These are phyloP conservation scores for Poecilia latipinna DNA, from an alignment of 2,113 vertebrate species.

Conservation along the genomic window DNA sequence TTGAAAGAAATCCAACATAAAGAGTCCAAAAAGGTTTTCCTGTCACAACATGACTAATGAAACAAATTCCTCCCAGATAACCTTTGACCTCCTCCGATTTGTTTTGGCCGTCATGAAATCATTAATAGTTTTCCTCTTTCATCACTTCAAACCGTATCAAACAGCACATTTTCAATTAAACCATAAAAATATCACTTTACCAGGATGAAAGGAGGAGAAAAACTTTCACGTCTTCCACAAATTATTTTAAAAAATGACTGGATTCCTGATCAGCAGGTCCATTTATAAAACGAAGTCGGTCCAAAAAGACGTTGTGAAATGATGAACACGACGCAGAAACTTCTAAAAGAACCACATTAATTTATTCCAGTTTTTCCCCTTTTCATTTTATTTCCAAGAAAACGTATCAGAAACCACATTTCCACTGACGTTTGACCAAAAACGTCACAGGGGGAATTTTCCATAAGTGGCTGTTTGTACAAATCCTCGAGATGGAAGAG, in stretches of 20 bases:
- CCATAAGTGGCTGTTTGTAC: not conserved
- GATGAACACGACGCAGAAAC: not conserved
- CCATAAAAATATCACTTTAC: not conserved
- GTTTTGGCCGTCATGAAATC: not conserved
- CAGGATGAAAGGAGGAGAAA: not conserved
- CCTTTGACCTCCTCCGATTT: not conserved
- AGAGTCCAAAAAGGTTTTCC: not conserved
- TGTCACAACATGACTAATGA: not conserved
- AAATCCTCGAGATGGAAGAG: not conserved
- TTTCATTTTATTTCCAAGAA: not conserved
- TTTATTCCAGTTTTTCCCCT: not conserved
- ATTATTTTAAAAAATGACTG: not conserved
- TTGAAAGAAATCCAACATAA: no score
- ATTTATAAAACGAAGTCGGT: not conserved
- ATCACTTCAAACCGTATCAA: not conserved
- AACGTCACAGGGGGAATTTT: not conserved
- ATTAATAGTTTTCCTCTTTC: not conserved
- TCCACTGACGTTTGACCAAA: not conserved
- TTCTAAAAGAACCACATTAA: not conserved
- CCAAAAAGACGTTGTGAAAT: not conserved
- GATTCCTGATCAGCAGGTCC: not conserved
- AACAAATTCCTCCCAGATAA: not conserved
- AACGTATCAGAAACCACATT: not conserved
- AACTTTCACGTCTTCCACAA: not conserved
- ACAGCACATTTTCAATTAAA: not conserved